Conservation (phyloP, 2,888 invertebrate species). For the Calameuta filiformis region DNA sequence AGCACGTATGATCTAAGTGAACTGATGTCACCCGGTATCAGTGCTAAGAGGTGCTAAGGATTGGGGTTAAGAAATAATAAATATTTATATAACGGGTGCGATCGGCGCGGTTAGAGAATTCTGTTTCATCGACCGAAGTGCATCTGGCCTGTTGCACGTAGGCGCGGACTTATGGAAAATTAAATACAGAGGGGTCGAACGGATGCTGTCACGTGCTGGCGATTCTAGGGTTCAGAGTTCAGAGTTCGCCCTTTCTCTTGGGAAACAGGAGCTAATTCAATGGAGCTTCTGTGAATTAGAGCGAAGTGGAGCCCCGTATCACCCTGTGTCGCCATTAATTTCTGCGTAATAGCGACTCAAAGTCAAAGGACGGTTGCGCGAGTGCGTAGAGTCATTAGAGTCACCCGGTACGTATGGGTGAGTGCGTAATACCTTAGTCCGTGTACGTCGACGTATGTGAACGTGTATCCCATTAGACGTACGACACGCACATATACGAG, state of each 20-base stretch:
- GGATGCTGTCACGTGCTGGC: neutral
- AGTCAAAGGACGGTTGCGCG: constrained; percentile 23
- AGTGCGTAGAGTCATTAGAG: constrained; percentile 13
- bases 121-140: neutral
- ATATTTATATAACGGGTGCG: neutral
- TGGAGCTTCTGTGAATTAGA: neutral
- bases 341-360: constrained; percentile 25
- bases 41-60: neutral
- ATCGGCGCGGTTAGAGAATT: neutral
- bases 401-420: constrained; percentile 8
- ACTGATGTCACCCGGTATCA: neutral
- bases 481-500: neutral
- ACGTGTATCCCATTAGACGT: neutral
- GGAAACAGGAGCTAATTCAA: neutral
- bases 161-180: neutral
- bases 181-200: neutral
- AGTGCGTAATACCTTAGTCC: neutral
- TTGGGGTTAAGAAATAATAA: neutral
- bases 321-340: constrained; percentile 29
- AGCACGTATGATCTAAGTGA: neutral
- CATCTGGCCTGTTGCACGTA: neutral
- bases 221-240: neutral
- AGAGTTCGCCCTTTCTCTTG: neutral
- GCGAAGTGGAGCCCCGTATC: neutral
- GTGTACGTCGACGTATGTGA: neutral